phyloP scores from a whole-genome alignment of 2,888 invertebrate species.

The Ptilodon capucinus region DNA sequence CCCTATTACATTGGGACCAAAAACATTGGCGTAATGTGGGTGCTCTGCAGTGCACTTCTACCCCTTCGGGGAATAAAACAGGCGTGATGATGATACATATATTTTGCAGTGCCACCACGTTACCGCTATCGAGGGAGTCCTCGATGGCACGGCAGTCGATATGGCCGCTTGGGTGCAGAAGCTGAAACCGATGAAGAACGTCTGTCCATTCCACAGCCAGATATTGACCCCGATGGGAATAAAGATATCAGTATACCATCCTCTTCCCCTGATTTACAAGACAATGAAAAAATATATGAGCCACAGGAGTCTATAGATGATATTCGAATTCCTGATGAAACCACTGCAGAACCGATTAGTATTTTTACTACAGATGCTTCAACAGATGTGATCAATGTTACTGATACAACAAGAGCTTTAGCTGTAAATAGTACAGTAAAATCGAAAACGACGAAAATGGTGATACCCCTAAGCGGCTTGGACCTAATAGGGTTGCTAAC shows the following conservation, averaged over 20 bases:
- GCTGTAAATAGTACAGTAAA: background rate
- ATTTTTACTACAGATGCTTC: background rate
- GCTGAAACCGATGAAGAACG: background rate
- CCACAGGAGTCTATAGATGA: background rate
- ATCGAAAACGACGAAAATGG: constrained; percentile 6
- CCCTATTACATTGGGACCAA: too few species aligned
- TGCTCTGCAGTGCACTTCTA: too few species aligned
- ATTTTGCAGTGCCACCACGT: constrained; percentile 15
- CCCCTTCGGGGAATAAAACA: too few species aligned
- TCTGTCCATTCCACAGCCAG: background rate
- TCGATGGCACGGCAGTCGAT: constrained; percentile 2
- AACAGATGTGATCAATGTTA: background rate
- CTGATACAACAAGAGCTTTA: background rate
- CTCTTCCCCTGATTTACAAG: background rate
- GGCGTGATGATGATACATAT: too few species aligned
- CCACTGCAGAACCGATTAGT: background rate
- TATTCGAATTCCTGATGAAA: background rate
- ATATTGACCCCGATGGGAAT: background rate
- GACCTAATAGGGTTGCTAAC: constrained; percentile 32
- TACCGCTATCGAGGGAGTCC: constrained; percentile 4
- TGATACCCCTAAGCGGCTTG: constrained; percentile 26
- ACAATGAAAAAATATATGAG: background rate
- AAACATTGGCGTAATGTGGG: too few species aligned
- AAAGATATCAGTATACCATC: too few species aligned
- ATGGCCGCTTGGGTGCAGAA: background rate